Evolutionary conservation across 2,797 vertebrate genomes (phyloP).

Genomic region (Sebastes cheni): DNA sequence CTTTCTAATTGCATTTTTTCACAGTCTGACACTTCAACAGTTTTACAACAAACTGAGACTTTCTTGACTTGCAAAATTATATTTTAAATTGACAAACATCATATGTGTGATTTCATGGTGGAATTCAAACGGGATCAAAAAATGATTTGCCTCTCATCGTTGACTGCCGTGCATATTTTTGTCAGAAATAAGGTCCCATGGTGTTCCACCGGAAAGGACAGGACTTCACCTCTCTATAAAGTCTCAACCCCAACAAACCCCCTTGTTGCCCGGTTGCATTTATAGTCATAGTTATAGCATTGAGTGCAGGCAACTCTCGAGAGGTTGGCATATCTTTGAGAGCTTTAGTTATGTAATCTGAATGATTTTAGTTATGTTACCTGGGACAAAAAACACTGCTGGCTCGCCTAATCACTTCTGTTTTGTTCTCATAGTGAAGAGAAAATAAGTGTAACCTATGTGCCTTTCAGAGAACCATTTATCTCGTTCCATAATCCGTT

Average conservation of each 20-base stretch:
- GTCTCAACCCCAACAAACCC: neutral
- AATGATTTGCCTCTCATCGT: no score
- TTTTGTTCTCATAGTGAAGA: conserved; percentile 30
- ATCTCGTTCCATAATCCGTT: conserved; percentile 21
- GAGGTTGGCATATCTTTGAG: neutral
- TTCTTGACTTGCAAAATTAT: no score
- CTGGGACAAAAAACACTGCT: neutral
- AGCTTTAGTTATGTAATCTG: conserved; percentile 13
- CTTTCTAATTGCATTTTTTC: no score
- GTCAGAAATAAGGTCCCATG: no score
- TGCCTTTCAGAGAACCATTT: conserved; percentile 64
- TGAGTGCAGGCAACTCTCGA: neutral
- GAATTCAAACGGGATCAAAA: no score
- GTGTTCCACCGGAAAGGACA: no score
- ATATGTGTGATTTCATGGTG: no score
- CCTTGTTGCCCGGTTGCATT: neutral
- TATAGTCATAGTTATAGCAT: neutral
- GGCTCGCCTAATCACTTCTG: conserved; percentile 22
- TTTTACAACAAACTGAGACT: no score
- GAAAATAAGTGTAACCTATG: conserved; percentile 47
- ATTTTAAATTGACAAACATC: no score
- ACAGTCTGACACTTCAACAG: no score
- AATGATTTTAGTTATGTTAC: conserved; percentile 16
- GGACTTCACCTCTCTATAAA: no score
- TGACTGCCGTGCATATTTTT: no score